A percentile compares a stretch with the other conserved stretches of the same genome.
phyloP scores from a whole-genome alignment of 37 sponge, comb jelly and placozoan genomes.

The Amphimedon queenslandica region DNA sequence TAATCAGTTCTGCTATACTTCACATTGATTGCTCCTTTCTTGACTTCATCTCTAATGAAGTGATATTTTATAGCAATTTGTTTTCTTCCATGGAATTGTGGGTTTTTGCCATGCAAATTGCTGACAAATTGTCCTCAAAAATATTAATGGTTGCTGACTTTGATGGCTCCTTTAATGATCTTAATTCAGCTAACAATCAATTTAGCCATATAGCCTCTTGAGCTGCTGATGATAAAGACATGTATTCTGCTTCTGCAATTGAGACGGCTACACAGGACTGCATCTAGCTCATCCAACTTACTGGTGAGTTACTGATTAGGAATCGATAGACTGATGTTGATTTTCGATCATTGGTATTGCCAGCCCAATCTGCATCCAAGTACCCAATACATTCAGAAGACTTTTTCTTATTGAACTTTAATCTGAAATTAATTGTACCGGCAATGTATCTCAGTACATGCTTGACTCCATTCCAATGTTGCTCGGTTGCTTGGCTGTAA shows the following conservation, averaged over 20 bases:
- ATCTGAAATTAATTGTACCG: constrained; percentile 9
- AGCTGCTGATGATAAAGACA: constrained; percentile 20
- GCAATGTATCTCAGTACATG: constrained; percentile 16
- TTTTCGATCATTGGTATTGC: constrained; percentile 18
- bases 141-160: too few relatives aligned
- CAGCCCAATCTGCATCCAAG: constrained; percentile 40
- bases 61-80: too few relatives aligned
- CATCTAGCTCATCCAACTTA: constrained; percentile 30
- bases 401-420: not conserved
- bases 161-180: too few relatives aligned
- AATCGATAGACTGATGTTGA: constrained; percentile 39
- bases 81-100: too few relatives aligned
- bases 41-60: too few relatives aligned
- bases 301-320: constrained; percentile 29
- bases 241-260: constrained; percentile 31
- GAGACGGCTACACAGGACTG: constrained; percentile 31
- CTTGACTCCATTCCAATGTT: constrained; percentile 32
- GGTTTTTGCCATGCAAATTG: too few relatives aligned
- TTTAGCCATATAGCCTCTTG: constrained; percentile 35
- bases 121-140: too few relatives aligned
- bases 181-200: constrained; percentile 12
- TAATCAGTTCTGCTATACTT: too few relatives aligned
- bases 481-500: not conserved
- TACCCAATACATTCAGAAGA: constrained; percentile 14
- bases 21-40: too few relatives aligned